Evolutionary conservation across 2,797 vertebrate genomes (phyloP).

Genomic region (Scolopax bukidnonensis): DNA sequence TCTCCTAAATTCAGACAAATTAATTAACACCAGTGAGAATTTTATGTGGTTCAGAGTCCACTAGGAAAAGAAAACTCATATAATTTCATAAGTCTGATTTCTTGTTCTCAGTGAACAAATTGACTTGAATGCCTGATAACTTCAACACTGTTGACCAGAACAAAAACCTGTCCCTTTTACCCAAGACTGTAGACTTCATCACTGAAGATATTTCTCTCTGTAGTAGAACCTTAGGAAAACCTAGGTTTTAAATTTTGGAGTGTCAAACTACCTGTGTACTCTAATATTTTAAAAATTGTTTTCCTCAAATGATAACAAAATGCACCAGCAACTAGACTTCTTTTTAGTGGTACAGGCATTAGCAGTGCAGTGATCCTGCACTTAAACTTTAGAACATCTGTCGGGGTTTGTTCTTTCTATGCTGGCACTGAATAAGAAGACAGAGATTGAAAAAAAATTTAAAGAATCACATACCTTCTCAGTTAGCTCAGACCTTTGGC

Average conservation of each 20-base stretch:
- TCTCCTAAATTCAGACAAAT: constrained; percentile 30
- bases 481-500: background rate
- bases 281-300: background rate
- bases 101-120: background rate
- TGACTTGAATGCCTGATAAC: background rate
- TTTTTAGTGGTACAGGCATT: background rate
- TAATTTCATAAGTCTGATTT: background rate
- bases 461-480: background rate
- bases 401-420: background rate
- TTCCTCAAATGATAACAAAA: background rate
- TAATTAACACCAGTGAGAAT: constrained; percentile 2
- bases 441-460: background rate
- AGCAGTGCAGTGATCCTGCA: background rate
- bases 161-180: background rate
- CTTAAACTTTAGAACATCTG: background rate
- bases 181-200: background rate
- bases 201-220: background rate
- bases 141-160: background rate
- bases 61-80: background rate
- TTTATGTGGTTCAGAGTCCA: background rate
- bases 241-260: background rate
- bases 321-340: background rate
- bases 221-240: background rate
- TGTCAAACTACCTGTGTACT: background rate
- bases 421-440: background rate